phyloP scores from a whole-genome alignment of 2,113 vertebrate species.

The Pygoscelis adeliae region DNA sequence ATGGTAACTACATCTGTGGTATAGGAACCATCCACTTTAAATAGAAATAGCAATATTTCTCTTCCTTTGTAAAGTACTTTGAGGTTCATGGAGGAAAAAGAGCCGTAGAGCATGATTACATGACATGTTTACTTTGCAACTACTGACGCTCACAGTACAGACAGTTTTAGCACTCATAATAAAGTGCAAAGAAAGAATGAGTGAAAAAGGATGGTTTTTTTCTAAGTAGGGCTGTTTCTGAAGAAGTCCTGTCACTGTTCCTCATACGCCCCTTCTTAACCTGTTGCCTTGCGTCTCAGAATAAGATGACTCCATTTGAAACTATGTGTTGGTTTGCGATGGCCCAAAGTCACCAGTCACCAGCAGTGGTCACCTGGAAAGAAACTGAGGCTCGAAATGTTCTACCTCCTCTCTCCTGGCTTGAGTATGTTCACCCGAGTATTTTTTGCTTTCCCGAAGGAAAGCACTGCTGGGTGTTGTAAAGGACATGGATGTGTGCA shows the following conservation, averaged over 20 bases:
- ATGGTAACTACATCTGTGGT: neutral
- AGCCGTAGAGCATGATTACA: neutral
- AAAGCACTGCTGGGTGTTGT: neutral
- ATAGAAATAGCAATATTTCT: neutral
- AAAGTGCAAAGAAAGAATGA: neutral
- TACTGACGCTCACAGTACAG: neutral
- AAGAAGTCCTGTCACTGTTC: neutral
- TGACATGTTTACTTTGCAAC: neutral
- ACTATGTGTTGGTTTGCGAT: neutral
- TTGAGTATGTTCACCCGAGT: neutral
- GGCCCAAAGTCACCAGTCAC: neutral
- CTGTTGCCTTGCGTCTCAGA: neutral
- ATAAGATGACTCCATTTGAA: neutral
- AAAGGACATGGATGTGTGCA: rapidly evolving
- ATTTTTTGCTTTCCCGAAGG: neutral
- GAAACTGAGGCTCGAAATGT: neutral
- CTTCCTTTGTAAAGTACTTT: neutral
- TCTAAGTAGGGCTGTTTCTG: neutral
- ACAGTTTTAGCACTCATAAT: neutral
- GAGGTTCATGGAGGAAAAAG: neutral
- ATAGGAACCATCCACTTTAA: neutral
- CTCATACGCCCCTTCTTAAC: neutral
- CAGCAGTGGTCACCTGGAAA: neutral
- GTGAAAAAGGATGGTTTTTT: neutral
- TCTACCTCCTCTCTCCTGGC: neutral